Evolutionary conservation across 2,113 vertebrate species (phyloP), one percentile per base, ranked within the genome.

Genomic region (Paramisgurnus dabryanus): DNA sequence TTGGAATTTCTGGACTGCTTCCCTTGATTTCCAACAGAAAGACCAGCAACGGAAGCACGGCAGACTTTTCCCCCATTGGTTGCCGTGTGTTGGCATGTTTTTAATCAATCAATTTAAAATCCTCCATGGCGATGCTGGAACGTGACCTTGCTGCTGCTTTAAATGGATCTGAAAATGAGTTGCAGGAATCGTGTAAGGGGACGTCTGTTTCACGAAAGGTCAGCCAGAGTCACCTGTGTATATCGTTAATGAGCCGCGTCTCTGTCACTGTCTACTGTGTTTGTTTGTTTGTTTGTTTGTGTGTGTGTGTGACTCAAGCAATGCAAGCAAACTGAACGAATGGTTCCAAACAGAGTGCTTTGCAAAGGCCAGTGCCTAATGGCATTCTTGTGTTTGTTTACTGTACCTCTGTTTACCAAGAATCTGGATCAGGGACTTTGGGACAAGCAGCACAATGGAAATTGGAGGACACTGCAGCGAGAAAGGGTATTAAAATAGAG

Each of bases 181-280:
- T 82, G 39, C 64, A 71, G 79, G 27, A 78, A 68, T 72, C 40
- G 75, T 45, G 78, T 41, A 76, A 82, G 80, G 69, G 67, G 66
- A 75, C 57, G n/a, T 85, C 57, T n/a, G 43, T 82, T 83, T 80
- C 85, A 87, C 83, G 85, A 89, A 87, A 90, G 86, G 80, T 79
- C 73, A 82, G 86, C 79, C 81, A 88, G 91, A 92, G 88, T 92
- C 87, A 90, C 88, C 86, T 89, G 88, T 80, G 86, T 88, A 86
- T 83, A 86, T 83, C 82, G 85, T 89, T 90, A 90, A 90, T 87
- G 85, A 91, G 89, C 87, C 55, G 43, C 41, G 22, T 79, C 27
- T 60, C 65, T 64, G 73, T 57, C 64, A 18, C 43, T 63, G 17
- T 18, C 27, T 0, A 67, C 50, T 2, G 22, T 80, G 68, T 61